Percentiles rank a stretch among this genome's conserved stretches.
Evolutionary conservation across 2,888 invertebrate genomes (phyloP).

Genomic region (Athetis lepigone): DNA sequence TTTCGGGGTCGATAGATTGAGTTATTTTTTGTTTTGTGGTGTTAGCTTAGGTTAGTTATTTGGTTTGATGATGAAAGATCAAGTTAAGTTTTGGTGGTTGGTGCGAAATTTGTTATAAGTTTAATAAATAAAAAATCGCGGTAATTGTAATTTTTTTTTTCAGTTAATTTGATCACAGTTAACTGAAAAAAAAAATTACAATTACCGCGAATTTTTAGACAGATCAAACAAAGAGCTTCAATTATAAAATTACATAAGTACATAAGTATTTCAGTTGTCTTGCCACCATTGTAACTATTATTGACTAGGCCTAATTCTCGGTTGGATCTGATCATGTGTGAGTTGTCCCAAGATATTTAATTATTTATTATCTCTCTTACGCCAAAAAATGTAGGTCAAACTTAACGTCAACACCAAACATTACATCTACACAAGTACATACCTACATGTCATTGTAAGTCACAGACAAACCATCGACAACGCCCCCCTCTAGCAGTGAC

Average conservation of each 20-base stretch:
- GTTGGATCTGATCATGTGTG: too few relatives aligned
- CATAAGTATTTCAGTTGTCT: too few relatives aligned
- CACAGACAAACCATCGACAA: constrained; percentile 51
- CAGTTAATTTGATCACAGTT: too few relatives aligned
- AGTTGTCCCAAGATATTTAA: not conserved
- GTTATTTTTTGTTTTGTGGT: not conserved
- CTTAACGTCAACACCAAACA: constrained; percentile 11
- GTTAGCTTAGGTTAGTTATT: constrained; percentile 9
- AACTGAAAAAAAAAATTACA: not conserved
- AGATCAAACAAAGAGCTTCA: not conserved
- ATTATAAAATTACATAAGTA: too few relatives aligned
- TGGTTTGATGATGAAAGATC: not conserved
- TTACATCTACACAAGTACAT: not conserved
- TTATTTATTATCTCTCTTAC: not conserved
- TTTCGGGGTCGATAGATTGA: constrained; percentile 54
- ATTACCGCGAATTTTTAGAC: not conserved
- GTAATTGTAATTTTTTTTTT: too few relatives aligned
- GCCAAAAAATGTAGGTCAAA: constrained; percentile 12
- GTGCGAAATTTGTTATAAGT: not conserved
- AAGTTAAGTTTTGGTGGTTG: not conserved
- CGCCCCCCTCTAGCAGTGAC: constrained; percentile 78
- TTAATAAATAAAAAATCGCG: too few relatives aligned
- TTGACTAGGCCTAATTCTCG: too few relatives aligned
- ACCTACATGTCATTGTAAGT: not conserved
- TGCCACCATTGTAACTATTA: too few relatives aligned